Conservation (phyloP, 2,797 vertebrate species). For the Microtus obscurus region DNA sequence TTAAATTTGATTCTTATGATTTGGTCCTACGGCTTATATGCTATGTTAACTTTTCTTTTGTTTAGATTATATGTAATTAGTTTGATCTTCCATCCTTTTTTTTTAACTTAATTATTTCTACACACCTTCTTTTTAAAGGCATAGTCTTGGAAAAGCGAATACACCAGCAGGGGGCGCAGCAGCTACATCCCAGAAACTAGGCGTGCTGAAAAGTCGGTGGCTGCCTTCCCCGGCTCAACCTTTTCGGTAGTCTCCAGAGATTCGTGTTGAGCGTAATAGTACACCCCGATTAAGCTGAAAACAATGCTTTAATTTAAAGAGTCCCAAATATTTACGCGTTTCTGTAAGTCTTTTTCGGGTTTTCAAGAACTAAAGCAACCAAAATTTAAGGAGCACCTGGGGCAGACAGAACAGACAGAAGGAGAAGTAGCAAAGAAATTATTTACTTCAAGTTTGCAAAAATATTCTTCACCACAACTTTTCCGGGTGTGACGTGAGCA, state of each 20-base stretch:
- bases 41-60: slow-evolving; percentile 76
- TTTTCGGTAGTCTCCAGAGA: slow-evolving; percentile 60
- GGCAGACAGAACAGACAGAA: no score
- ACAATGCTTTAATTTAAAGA: slow-evolving; percentile 64
- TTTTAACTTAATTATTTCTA: slow-evolving; percentile 70
- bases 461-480: slow-evolving; percentile 49
- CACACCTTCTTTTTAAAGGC: slow-evolving; percentile 76
- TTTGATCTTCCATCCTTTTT: slow-evolving; percentile 69
- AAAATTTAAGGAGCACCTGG: slow-evolving; percentile 20
- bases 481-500: slow-evolving; percentile 21
- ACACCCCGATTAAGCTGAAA: slow-evolving; percentile 59
- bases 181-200: slow-evolving; percentile 83
- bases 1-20: slow-evolving; percentile 76
- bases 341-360: slow-evolving; percentile 21
- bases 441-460: slow-evolving; percentile 45
- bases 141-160: slow-evolving; percentile 29
- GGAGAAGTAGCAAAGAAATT: slow-evolving; percentile 13
- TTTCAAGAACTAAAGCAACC: slow-evolving; percentile 37
- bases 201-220: slow-evolving; percentile 65
- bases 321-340: slow-evolving; percentile 34
- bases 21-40: slow-evolving; percentile 74
- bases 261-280: slow-evolving; percentile 55
- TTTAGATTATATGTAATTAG: slow-evolving; percentile 71
- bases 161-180: slow-evolving; percentile 88
- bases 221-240: slow-evolving; percentile 42